Percentiles rank a stretch among this genome's conserved stretches.
These are phyloP conservation scores for Hybognathus amarus DNA, from an alignment of 2,797 vertebrate species.

Conservation along the genomic window DNA sequence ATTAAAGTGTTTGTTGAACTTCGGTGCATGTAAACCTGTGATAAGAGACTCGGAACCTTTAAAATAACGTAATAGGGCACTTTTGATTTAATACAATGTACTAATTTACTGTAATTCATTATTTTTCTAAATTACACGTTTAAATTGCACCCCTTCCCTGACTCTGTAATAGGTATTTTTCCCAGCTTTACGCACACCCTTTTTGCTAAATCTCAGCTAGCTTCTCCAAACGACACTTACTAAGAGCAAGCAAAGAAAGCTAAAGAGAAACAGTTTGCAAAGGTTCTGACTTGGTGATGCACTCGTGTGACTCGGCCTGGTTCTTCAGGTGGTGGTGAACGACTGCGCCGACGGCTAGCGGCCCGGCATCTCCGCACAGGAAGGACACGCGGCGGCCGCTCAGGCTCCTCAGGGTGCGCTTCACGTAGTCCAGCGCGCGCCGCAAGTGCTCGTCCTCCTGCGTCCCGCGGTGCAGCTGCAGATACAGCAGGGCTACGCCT, in stretches of 20 bases:
- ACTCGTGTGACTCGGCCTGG: conserved; percentile 85
- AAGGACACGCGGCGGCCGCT: conserved; percentile 92
- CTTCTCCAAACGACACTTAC: not conserved
- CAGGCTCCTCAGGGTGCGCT: conserved; percentile 89
- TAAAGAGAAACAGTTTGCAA: not conserved
- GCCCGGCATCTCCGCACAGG: conserved; percentile 94
- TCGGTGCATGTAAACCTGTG: not conserved
- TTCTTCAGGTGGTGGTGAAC: conserved; percentile 89
- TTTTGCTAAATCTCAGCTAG: not conserved
- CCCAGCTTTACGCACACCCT: not conserved
- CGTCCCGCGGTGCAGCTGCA: conserved; percentile 86
- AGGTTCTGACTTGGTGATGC: conserved; percentile 85
- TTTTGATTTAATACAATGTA: not conserved
- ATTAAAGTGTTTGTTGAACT: not conserved
- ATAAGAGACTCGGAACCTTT: not conserved
- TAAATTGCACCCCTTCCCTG: not conserved
- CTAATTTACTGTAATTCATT: not conserved
- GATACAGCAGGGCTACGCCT: conserved; percentile 93
- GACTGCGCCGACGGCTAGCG: conserved; percentile 90
- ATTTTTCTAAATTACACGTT: not conserved
- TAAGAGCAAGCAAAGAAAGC: not conserved
- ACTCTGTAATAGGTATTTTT: too few species aligned
- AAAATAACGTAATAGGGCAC: not conserved
- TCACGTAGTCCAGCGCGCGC: conserved; percentile 90
- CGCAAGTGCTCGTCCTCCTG: conserved; percentile 84